phyloP scores from a whole-genome alignment of 2,113 vertebrate genomes.

The Gnathochromis pfefferi region DNA sequence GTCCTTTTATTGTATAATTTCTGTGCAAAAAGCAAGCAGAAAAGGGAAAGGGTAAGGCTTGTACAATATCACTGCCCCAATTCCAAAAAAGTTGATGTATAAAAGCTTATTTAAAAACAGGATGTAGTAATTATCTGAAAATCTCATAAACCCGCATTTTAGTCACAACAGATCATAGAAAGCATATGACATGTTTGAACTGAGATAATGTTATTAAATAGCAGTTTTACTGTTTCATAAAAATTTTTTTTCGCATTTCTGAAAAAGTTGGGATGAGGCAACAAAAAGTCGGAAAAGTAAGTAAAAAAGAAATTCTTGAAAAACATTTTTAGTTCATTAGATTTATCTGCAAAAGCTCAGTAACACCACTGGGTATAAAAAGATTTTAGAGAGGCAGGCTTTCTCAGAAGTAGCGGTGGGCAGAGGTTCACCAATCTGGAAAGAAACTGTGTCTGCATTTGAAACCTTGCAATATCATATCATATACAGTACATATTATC shows the following conservation, averaged over 20 bases:
- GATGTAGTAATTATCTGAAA: neutral
- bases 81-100: neutral
- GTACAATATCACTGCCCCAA: neutral
- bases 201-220: neutral
- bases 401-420: neutral
- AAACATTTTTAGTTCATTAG: neutral
- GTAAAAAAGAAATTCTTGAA: neutral
- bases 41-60: neutral
- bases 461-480: neutral
- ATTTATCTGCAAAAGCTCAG: neutral
- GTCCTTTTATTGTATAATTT: neutral
- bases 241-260: neutral
- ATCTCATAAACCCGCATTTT: neutral
- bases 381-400: neutral
- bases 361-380: neutral
- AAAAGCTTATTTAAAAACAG: neutral
- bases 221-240: neutral
- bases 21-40: neutral
- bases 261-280: neutral
- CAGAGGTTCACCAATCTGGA: neutral
- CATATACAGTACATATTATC: neutral
- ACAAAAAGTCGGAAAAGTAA: fast-evolving
- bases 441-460: neutral
- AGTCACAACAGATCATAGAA: neutral
- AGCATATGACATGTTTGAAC: neutral